These are phyloP conservation scores for Caenorhabditis sulstoni DNA, from an alignment of 2,888 invertebrate genomes.

Conservation along the genomic window DNA sequence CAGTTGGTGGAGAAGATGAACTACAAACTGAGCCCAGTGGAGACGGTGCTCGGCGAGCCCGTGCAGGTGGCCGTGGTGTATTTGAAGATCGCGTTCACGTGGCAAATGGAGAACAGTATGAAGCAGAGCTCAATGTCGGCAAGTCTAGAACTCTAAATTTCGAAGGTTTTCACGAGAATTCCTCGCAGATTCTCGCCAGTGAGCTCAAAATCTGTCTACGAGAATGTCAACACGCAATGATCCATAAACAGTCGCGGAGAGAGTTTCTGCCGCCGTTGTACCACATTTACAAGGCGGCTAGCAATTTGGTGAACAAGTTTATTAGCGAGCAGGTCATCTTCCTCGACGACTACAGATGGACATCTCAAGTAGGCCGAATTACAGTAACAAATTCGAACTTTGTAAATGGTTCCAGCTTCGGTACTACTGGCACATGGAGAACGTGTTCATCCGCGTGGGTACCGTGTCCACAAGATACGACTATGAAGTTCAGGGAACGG, in stretches of 20 bases:
- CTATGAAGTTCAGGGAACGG: conserved; percentile 55
- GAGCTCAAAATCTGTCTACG: conserved; percentile 48
- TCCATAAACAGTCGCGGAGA: conserved; percentile 28
- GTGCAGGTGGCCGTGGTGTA: conserved; percentile 69
- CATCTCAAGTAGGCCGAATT: conserved; percentile 15
- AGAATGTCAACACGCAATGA: conserved; percentile 44
- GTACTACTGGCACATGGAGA: conserved; percentile 69
- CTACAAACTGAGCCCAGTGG: conserved; percentile 59
- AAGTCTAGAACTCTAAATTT: background rate
- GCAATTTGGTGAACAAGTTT: conserved; percentile 36
- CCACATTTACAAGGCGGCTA: conserved; percentile 46
- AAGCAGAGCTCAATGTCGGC: conserved; percentile 62
- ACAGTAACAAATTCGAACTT: background rate
- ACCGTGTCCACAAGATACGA: conserved; percentile 59
- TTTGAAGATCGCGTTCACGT: conserved; percentile 65
- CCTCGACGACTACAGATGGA: conserved; percentile 56
- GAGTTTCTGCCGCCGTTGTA: conserved; percentile 37
- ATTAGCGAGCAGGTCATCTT: conserved; percentile 50
- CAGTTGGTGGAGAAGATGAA: conserved; percentile 64
- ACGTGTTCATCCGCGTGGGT: conserved; percentile 65
- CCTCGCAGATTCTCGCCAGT: conserved; percentile 36
- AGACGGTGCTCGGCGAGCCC: conserved; percentile 53
- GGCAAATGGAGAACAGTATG: conserved; percentile 71
- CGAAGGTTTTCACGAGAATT: background rate
- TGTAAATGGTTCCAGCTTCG: conserved; percentile 50